Base-by-base conservation (phyloP, 2,888 invertebrate species). In the Nemoura dubitans region DNA sequence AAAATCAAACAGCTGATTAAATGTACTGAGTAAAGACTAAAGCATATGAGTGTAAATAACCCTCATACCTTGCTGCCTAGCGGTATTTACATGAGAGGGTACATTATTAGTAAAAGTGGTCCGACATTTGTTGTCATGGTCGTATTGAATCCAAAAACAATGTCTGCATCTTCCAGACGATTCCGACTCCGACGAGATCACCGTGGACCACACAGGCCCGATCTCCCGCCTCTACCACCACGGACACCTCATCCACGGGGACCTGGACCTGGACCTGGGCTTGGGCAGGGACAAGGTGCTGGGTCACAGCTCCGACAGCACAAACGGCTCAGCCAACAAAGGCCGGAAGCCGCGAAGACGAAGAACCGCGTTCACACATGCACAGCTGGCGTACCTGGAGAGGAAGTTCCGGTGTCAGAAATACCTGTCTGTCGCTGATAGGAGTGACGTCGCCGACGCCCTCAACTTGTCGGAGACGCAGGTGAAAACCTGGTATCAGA, bases 401-500 rank as follows among this genome's bases (percentile, higher is more conserved):
- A 93, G 98, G 89, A 97, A 98, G 92, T 98, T 98, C 91, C 94
- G 98, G 10, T 97, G 97, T 90, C 98, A 98, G 92, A 98, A 98
- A 92, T 98, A 98, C 92, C 92, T 98, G 88, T 97, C 97, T 88
- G 98, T 98, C 7, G 97, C 98, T 0, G 98, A 98, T 91, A 93
- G 98, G 76, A 97, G 97, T 87, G 97, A 98, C 91, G 98, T 98
- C 0, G 98, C 98, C 0, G 97, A 98, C 90, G 95, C 97, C 0
- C 93, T 98, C 29, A 97, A 96, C 90, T 93, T 98, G 30, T 96
- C 97, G 59, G 98, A 98, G 92, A 98, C 98, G 0, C 98, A 98
- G 90, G 98, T 98, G 86, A 98, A 98, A 92, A 98, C 98, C 0
- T 98, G 98, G 98, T 98, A 97, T 90, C 97, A 97, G 92, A 97